These are phyloP conservation scores for Xylophagus ater DNA, from an alignment of 2,888 invertebrate genomes.

Conservation along the genomic window DNA sequence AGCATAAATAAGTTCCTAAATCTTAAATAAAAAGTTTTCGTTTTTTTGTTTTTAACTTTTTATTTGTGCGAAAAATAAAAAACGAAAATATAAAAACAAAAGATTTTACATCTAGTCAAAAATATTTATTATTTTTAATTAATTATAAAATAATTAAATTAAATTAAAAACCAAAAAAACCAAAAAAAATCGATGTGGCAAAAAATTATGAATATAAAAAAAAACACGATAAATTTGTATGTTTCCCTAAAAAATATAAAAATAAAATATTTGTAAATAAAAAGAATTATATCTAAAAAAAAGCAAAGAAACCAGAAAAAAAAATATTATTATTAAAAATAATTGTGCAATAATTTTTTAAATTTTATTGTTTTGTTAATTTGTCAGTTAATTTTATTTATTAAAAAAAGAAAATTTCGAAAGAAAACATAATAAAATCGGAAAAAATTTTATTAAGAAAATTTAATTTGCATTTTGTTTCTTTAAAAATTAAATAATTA, in stretches of 20 bases:
- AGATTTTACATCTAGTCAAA: slow-evolving; percentile 9
- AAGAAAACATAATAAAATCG: background rate
- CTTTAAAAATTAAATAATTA: background rate
- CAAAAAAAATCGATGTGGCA: too few species aligned
- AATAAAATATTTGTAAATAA: slow-evolving; percentile 18
- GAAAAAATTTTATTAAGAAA: background rate
- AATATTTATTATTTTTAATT: too few species aligned
- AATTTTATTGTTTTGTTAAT: background rate
- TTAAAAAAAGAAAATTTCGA: background rate
- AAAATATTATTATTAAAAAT: background rate
- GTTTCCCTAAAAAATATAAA: too few species aligned
- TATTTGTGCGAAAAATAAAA: too few species aligned
- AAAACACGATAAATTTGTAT: too few species aligned
- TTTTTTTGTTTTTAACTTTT: too few species aligned
- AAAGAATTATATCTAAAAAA: slow-evolving; percentile 9
- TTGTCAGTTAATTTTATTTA: background rate
- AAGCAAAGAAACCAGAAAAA: background rate
- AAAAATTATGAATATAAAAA: too few species aligned
- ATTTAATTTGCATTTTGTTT: background rate
- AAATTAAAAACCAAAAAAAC: too few species aligned
- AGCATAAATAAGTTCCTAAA: slow-evolving; percentile 26
- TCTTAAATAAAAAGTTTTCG: slow-evolving; percentile 4
- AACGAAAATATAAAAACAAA: too few species aligned
- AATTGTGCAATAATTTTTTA: background rate
- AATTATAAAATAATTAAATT: too few species aligned